Evolutionary conservation across 2,888 invertebrate genomes (phyloP).

Genomic region (Dermolepida albohirtum): DNA sequence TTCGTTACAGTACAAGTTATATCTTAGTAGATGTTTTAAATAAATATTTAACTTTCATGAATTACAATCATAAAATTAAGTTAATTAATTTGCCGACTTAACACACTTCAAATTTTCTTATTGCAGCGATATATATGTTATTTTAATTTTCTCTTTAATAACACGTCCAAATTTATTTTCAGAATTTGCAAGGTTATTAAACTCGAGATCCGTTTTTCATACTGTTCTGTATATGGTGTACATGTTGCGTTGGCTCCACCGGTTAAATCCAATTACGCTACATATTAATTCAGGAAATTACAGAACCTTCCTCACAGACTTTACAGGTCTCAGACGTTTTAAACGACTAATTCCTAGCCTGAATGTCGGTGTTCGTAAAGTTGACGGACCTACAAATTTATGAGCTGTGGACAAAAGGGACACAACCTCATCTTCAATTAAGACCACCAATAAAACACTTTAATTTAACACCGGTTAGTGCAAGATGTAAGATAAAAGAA

Average conservation of each 20-base stretch:
- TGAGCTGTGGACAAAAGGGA: slow-evolving; percentile 19
- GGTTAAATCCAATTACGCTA: slow-evolving; percentile 18
- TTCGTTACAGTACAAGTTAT: too few relatives aligned
- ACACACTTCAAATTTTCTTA: not conserved
- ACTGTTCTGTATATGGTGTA: not conserved
- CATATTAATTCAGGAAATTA: slow-evolving; percentile 33
- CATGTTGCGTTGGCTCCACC: not conserved
- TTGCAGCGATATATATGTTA: not conserved
- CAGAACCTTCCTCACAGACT: slow-evolving; percentile 20
- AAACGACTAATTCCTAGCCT: not conserved
- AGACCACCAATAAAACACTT: too few relatives aligned
- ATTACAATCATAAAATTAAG: not conserved
- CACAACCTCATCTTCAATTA: too few relatives aligned
- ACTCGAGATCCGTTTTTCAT: slow-evolving; percentile 9
- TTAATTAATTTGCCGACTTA: not conserved
- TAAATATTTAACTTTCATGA: not conserved
- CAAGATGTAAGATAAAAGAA: too few relatives aligned
- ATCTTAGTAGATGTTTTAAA: not conserved
- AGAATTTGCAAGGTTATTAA: slow-evolving; percentile 7
- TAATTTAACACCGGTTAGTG: too few relatives aligned
- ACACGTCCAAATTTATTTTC: slow-evolving; percentile 14
- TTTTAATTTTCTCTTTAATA: slow-evolving; percentile 28
- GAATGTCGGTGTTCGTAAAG: slow-evolving; percentile 5
- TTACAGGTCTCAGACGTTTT: slow-evolving; percentile 1
- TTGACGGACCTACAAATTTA: slow-evolving; percentile 39